Base-by-base conservation (phyloP, 2,888 invertebrate genomes). In the Drosophila demipolita region DNA sequence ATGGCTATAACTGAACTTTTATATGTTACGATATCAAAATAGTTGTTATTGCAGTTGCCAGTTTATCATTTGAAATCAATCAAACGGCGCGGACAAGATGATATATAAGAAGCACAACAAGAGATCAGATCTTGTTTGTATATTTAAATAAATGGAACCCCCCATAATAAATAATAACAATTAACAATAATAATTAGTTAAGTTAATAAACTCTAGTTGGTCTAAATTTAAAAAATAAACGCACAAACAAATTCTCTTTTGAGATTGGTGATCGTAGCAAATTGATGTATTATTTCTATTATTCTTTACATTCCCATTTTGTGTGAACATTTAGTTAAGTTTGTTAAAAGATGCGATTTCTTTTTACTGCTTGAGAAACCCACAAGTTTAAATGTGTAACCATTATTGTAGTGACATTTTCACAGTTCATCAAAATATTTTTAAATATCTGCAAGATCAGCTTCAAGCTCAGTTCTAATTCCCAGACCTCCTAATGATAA, bases 401-500 rank as follows among this genome's bases (percentile, higher is more conserved):
- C 40, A 20, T 23, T 29, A 20, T 17, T 36, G 29, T n/a, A 32
- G 26, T 45, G 42, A 15, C 32, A 40, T 23, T 23, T 38, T 2
- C 11, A 48, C 11, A 48, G 36, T 17, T 36, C 35, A n/a, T 8
- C 6, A 15, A 68, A 26, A 35, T 33, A 58, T 32, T 52, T 33
- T 40, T n/a, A n/a, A 40, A 55, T 60, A 36, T 45, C 8, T 33
- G 50, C 15, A 66, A 61, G 75, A 78, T 74, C 68, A 58, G 33
- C 60, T 68, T 80, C 23, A 61, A 42, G 75, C 57, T 20, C 62
- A 80, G 77, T 76, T 77, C 77, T 80, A 71, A 55, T 77, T 77
- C 80, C 80, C 77, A 77, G 72, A 53, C 57, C 32, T 58, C 57
- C 32, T 58, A 61, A 35, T 67, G 45, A 52, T 26, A 29, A 23